Evolutionary conservation across 2,113 vertebrate species (phyloP), one percentile per base, ranked within the genome.

Genomic region (Cynocephalus volans): DNA sequence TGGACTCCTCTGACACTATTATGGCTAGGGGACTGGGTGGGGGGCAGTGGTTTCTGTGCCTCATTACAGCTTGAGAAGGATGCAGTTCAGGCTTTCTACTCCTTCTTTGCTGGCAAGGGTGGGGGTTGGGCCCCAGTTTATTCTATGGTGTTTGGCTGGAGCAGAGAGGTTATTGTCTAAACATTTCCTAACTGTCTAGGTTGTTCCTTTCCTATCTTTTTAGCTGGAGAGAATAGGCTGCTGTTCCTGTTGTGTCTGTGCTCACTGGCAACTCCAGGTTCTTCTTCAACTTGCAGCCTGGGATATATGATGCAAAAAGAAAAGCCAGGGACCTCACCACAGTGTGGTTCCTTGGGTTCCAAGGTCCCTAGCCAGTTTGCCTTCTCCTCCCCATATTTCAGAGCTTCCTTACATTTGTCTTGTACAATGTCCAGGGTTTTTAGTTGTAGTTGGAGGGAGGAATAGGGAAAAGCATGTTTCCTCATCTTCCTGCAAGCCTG

Each of bases 401-500:
- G 65, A n/a, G 18, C n/a, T 23, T 23, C 36, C 45, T 64, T 60
- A 3, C 2, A 23, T n/a, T 36, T 75, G 41, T 58, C 81, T 31
- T 17, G 3, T 19, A 17, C 24, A 5, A 19, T 13, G 33, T 70
- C 23, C 56, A 23, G 77, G 26, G 36, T 3, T 80, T 67, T 72
- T 8, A 41, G 18, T 17, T 12, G 33, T 76, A 54, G 13, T 48
- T 2, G 10, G 6, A 4, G 13, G 6, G 28, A 77, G 33, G 12
- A 14, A 24, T 18, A 45, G n/a, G 45, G 28, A 31, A 41, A 28
- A 7, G 24, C 24, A 3, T 3, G 24, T 23, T 15, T 5, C 0
- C 4, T 41, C 19, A 1, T n/a, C 50, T 65, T n/a, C 48, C 56
- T 26, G 6, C 10, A 26, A 10, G 28, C 45, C 5, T 81, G 65